These are phyloP conservation scores for Formicarius rufipectus DNA, from an alignment of 2,113 vertebrate genomes.

Conservation along the genomic window DNA sequence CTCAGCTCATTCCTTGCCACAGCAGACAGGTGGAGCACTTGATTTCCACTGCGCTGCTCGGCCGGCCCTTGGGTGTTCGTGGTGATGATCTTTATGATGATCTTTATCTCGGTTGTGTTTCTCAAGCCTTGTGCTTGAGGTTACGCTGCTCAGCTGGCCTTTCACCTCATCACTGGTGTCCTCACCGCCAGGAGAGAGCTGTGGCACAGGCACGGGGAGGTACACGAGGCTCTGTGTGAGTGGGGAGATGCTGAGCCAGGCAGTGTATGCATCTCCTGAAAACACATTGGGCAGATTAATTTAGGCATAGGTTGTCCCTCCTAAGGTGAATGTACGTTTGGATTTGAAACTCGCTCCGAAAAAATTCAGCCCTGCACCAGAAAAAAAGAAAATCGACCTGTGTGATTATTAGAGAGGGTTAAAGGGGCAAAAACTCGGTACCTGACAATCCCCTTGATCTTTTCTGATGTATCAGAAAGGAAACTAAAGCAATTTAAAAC, in stretches of 20 bases:
- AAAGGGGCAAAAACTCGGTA: not conserved
- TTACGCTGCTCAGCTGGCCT: rapidly evolving
- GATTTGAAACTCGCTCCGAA: not conserved
- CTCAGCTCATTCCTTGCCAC: rapidly evolving
- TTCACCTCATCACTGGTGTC: not conserved
- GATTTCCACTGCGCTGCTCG: rapidly evolving
- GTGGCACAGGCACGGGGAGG: not conserved
- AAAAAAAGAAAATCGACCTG: rapidly evolving
- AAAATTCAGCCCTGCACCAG: not conserved
- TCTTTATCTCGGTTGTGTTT: not conserved
- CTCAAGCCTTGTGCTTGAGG: not conserved
- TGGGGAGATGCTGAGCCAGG: not conserved
- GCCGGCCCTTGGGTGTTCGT: rapidly evolving
- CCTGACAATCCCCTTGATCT: not conserved
- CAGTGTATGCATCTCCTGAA: rapidly evolving
- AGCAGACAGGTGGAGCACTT: not conserved
- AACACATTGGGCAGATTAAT: rapidly evolving
- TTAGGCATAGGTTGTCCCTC: not conserved
- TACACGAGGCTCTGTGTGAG: not conserved
- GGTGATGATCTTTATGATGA: too few relatives aligned
- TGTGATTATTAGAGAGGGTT: not conserved
- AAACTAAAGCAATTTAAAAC: not conserved
- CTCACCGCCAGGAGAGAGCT: not conserved
- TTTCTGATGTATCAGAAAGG: not conserved
- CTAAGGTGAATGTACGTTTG: rapidly evolving